These are phyloP conservation scores for Tokudaia tokunoshimensis DNA, from an alignment of 2,797 vertebrate genomes.

Conservation along the genomic window DNA sequence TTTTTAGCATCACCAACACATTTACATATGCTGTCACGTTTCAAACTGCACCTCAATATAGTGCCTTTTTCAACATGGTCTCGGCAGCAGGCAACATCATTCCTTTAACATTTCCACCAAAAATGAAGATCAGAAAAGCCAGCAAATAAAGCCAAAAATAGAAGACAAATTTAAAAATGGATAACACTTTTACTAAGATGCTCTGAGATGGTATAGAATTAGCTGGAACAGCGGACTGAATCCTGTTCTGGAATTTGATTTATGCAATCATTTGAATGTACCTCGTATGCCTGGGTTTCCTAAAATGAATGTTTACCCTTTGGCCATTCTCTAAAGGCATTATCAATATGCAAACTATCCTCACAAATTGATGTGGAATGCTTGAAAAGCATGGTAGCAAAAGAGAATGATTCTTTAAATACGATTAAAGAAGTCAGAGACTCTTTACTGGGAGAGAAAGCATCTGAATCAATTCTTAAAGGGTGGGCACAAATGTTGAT, in stretches of 20 bases:
- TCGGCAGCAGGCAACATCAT: constrained; percentile 84
- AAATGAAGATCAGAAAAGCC: constrained; percentile 76
- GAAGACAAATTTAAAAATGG: constrained; percentile 73
- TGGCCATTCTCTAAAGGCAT: constrained; percentile 43
- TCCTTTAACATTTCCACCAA: constrained; percentile 79
- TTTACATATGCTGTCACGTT: constrained; percentile 90
- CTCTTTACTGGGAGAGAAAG: not conserved
- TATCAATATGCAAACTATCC: constrained; percentile 18
- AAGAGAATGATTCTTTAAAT: constrained; percentile 23
- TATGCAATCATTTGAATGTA: constrained; percentile 56
- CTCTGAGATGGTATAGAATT: constrained; percentile 55
- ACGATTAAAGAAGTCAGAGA: constrained; percentile 15
- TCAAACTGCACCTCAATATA: constrained; percentile 88
- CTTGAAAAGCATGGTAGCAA: not conserved
- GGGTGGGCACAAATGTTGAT: not conserved
- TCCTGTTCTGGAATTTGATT: constrained; percentile 68
- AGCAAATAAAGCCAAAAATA: constrained; percentile 75
- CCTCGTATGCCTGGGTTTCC: constrained; percentile 52
- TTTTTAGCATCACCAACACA: constrained; percentile 89
- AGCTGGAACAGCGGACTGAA: constrained; percentile 52
- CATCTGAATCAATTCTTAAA: constrained; percentile 32
- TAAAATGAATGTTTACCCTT: constrained; percentile 64
- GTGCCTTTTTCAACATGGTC: constrained; percentile 87
- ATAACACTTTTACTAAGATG: constrained; percentile 66
- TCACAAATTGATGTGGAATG: constrained; percentile 23